These are phyloP conservation scores for Scaptomyza reducta DNA, from an alignment of 2,888 invertebrate species.

Conservation along the genomic window DNA sequence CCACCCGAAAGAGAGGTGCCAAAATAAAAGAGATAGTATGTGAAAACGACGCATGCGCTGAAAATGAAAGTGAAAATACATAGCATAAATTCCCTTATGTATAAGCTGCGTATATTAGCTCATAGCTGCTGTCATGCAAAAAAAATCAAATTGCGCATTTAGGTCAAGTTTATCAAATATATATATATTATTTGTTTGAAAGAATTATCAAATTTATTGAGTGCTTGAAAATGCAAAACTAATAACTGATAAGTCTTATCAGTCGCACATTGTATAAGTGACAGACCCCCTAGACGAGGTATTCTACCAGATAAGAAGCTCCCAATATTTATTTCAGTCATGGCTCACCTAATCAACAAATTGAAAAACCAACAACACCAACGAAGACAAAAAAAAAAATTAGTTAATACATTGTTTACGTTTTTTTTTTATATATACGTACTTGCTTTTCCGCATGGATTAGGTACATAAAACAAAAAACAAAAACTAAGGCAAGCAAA, in stretches of 20 bases:
- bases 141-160: conserved; percentile 67
- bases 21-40: conserved; percentile 20
- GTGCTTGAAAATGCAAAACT: conserved; percentile 42
- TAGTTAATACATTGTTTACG: conserved; percentile 21
- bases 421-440: conserved; percentile 1
- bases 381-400: conserved; percentile 6
- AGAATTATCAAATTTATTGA: conserved; percentile 25
- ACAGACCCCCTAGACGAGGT: conserved; percentile 66
- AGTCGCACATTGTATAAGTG: conserved; percentile 5
- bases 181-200: background rate
- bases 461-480: background rate
- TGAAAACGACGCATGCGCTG: conserved; percentile 61
- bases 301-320: conserved; percentile 26
- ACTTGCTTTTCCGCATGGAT: conserved; percentile 7
- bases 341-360: conserved; percentile 30
- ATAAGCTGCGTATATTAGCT: conserved; percentile 14
- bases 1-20: conserved; percentile 1
- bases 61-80: conserved; percentile 66
- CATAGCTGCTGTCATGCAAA: conserved; percentile 10
- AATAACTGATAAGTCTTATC: conserved; percentile 54
- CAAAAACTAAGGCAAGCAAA: conserved; percentile 3
- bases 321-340: conserved; percentile 6
- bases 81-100: conserved; percentile 17
- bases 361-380: conserved; percentile 4
- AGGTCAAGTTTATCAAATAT: conserved; percentile 64